phyloP scores from a whole-genome alignment of 2,113 vertebrate genomes.

The Lanius collurio region DNA sequence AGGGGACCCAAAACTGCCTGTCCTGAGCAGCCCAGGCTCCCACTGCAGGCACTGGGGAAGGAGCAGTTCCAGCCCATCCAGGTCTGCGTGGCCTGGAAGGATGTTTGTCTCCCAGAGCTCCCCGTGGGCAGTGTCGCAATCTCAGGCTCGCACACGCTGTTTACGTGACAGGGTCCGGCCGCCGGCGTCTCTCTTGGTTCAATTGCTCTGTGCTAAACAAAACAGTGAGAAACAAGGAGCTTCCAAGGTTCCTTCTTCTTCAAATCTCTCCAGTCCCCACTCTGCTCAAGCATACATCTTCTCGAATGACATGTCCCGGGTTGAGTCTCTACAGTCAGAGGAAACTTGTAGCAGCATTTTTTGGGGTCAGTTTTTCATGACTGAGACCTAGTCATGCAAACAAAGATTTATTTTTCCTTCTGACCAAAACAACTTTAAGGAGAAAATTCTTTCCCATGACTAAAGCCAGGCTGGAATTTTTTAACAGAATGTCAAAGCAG shows the following conservation, averaged over 20 bases:
- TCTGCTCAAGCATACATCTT: not conserved
- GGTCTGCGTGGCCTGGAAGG: not conserved
- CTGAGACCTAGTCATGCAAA: conserved; percentile 62
- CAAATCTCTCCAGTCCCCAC: not conserved
- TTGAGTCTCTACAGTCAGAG: not conserved
- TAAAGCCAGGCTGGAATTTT: not conserved
- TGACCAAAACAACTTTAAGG: conserved; percentile 49
- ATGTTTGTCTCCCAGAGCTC: not conserved
- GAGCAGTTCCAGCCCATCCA: not conserved
- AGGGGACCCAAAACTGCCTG: not conserved
- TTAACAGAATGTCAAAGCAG: not conserved
- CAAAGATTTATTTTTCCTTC: conserved; percentile 50
- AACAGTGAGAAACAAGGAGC: not conserved
- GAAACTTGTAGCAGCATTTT: not conserved
- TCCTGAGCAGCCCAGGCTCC: not conserved
- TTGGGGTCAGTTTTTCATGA: conserved; percentile 57
- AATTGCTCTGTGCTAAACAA: not conserved
- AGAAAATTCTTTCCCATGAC: conserved; percentile 56
- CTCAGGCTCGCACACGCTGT: not conserved
- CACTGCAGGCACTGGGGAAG: accelerated
- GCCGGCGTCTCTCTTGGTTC: accelerated
- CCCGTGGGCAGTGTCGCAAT: not conserved
- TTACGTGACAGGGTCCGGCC: accelerated
- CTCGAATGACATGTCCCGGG: not conserved
- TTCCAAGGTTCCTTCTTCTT: not conserved